Evolutionary conservation across 2,888 invertebrate species (phyloP).

Genomic region (Ecliptopera silaceata): DNA sequence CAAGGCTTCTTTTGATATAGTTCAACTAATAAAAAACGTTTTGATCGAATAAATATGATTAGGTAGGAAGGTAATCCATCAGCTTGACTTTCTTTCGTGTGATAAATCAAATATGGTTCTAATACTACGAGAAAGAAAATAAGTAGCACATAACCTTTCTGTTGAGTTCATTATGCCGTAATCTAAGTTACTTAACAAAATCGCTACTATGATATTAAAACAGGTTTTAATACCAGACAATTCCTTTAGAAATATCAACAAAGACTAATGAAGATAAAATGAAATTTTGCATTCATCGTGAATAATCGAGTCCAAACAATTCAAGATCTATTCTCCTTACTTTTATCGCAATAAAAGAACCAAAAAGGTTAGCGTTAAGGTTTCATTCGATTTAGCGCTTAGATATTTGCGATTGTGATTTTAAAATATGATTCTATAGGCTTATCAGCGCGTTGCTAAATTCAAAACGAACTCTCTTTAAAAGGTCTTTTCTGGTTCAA

Average conservation of each 20-base stretch:
- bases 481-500: slow-evolving; percentile 2
- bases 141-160: neutral
- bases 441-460: neutral
- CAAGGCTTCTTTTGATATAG: neutral
- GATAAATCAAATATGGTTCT: slow-evolving; percentile 7
- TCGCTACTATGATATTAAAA: neutral
- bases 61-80: slow-evolving; percentile 21
- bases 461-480: neutral
- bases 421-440: too few species aligned
- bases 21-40: neutral
- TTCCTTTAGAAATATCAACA: slow-evolving; percentile 27
- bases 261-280: slow-evolving; percentile 34
- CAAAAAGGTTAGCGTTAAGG: slow-evolving; percentile 24
- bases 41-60: slow-evolving; percentile 4
- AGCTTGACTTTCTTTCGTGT: slow-evolving; percentile 17
- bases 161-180: slow-evolving; percentile 2
- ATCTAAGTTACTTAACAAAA: slow-evolving; percentile 12
- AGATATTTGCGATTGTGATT: neutral
- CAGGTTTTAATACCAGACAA: slow-evolving; percentile 11
- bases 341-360: slow-evolving; percentile 29
- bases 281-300: slow-evolving; percentile 32
- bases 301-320: slow-evolving; percentile 14
- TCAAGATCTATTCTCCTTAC: slow-evolving; percentile 30
- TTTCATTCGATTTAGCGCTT: slow-evolving; percentile 22
- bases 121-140: neutral